phyloP scores from a whole-genome alignment of 1,140 invertebrate genomes.

The Asobara japonica region DNA sequence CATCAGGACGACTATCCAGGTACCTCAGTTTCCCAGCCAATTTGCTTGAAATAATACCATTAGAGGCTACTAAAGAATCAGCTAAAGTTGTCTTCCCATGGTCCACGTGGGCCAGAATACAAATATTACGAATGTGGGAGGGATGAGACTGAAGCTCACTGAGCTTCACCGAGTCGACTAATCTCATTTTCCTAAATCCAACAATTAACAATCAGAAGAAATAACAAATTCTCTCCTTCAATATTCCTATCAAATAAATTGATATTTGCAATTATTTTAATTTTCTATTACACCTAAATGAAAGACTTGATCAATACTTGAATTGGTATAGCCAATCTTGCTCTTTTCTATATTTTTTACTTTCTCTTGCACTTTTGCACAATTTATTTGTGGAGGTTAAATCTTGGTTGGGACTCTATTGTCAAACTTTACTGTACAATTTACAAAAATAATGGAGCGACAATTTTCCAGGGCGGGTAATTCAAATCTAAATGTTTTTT shows the following conservation, averaged over 20 bases:
- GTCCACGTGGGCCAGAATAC: constrained; percentile 99
- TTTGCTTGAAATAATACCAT: constrained; percentile 94
- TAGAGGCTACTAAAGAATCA: constrained; percentile 93
- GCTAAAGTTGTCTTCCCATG: constrained; percentile 99
- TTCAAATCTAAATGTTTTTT: not conserved
- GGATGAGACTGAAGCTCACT: constrained; percentile 76
- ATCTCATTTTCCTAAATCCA: constrained; percentile 71
- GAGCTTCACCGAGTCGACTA: constrained; percentile 70
- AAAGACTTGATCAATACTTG: too few relatives aligned
- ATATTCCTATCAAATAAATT: constrained; percentile 7
- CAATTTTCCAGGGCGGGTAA: not conserved
- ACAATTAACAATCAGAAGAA: too few relatives aligned
- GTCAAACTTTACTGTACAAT: not conserved
- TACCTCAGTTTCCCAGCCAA: constrained; percentile 92
- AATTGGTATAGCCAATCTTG: too few relatives aligned
- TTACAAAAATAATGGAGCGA: not conserved
- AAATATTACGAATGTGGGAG: constrained; percentile 90
- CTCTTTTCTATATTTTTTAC: too few relatives aligned
- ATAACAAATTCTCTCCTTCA: not conserved
- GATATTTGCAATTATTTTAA: too few relatives aligned
- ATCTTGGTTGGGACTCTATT: too few relatives aligned
- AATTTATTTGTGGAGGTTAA: too few relatives aligned
- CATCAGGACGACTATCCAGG: constrained; percentile 94
- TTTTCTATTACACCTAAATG: too few relatives aligned
- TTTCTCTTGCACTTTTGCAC: too few relatives aligned